Conservation (phyloP, 2,888 invertebrate genomes). For the Chelonus formosanus region DNA sequence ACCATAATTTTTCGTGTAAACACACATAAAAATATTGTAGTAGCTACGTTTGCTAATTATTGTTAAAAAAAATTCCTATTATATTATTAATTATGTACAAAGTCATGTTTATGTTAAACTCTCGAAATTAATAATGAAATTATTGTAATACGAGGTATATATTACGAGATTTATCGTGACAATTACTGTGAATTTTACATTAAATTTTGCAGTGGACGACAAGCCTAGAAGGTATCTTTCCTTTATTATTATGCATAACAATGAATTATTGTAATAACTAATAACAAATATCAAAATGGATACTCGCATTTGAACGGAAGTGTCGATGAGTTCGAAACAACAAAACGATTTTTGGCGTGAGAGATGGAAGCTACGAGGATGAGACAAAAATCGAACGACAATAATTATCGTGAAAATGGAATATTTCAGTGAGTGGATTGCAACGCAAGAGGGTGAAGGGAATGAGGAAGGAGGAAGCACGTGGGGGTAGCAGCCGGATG, state of each 20-base stretch:
- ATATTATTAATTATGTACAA: no score
- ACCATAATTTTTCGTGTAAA: no score
- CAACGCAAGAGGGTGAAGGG: conserved; percentile 33
- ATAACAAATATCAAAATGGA: conserved; percentile 17
- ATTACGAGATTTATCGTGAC: no score
- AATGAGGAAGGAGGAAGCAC: conserved; percentile 22
- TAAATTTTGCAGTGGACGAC: neutral
- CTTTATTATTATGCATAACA: conserved; percentile 13
- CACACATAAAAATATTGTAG: no score
- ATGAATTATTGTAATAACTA: conserved; percentile 17
- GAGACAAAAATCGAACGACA: conserved; percentile 56
- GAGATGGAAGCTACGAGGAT: neutral
- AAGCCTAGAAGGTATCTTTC: neutral
- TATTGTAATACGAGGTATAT: no score
- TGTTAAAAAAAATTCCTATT: no score
- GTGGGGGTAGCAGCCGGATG: conserved; percentile 52
- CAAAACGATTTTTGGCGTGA: conserved; percentile 12
- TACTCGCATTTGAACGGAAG: conserved; percentile 7
- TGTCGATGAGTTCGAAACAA: conserved; percentile 3
- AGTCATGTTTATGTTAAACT: no score
- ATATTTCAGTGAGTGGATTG: conserved; percentile 54
- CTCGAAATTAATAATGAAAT: no score
- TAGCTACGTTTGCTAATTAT: no score
- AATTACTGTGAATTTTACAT: neutral
- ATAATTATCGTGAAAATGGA: conserved; percentile 63